phyloP scores from a whole-genome alignment of 2,113 vertebrate genomes.

The Tachysurus fulvidraco region DNA sequence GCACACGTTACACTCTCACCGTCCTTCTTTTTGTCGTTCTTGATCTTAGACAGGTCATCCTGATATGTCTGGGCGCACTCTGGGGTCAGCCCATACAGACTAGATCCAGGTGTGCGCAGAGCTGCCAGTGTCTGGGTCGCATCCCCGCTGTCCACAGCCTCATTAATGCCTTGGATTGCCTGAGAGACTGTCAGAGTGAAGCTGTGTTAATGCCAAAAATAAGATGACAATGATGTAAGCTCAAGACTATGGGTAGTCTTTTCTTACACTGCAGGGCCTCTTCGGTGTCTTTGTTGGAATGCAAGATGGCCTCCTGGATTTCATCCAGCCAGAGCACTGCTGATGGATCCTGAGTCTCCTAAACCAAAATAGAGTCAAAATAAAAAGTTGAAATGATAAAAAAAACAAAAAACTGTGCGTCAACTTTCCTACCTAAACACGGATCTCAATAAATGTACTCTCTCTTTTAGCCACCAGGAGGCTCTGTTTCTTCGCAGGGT shows the following conservation, averaged over 20 bases:
- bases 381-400: not conserved
- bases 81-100: slow-evolving; percentile 88
- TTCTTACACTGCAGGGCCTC: slow-evolving; percentile 87
- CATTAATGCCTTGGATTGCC: slow-evolving; percentile 87
- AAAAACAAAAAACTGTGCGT: not conserved
- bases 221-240: not conserved
- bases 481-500: slow-evolving; percentile 18
- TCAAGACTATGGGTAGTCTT: not conserved
- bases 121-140: slow-evolving; percentile 77
- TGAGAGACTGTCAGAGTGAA: slow-evolving; percentile 79
- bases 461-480: slow-evolving; percentile 58
- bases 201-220: not conserved
- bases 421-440: not conserved
- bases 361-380: slow-evolving; percentile 27
- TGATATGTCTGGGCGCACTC: slow-evolving; percentile 89
- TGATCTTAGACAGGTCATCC: slow-evolving; percentile 79
- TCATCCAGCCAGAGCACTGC: slow-evolving; percentile 97
- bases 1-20: slow-evolving; percentile 69
- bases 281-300: slow-evolving; percentile 87
- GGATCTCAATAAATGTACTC: not conserved
- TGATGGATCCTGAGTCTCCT: slow-evolving; percentile 93
- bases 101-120: slow-evolving; percentile 81
- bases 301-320: slow-evolving; percentile 88
- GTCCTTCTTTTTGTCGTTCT: slow-evolving; percentile 73
- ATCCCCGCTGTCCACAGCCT: slow-evolving; percentile 83